phyloP scores from a whole-genome alignment of 2,888 invertebrate genomes.

The Caradrina clavipalpis region DNA sequence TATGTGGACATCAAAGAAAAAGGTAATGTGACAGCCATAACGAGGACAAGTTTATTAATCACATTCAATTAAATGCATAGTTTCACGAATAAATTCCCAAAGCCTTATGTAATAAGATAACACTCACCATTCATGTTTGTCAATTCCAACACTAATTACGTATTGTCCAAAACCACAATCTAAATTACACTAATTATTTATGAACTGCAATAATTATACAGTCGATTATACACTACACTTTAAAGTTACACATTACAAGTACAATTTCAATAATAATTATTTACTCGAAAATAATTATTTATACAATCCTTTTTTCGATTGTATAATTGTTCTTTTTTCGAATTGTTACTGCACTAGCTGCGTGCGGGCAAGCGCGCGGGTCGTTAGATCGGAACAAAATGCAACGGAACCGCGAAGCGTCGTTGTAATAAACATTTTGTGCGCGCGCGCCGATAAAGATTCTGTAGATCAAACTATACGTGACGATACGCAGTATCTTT shows the following conservation, averaged over 20 bases:
- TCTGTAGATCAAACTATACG: conserved; percentile 55
- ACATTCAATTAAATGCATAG: conserved; percentile 16
- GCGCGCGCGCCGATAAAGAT: conserved; percentile 53
- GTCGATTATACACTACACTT: conserved; percentile 50
- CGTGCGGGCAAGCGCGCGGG: conserved; percentile 66
- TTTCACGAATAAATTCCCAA: conserved; percentile 16
- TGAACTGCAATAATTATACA: conserved; percentile 26
- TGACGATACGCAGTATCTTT: conserved; percentile 51
- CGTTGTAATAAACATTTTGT: conserved; percentile 67
- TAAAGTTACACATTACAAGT: conserved; percentile 38
- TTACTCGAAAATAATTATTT: conserved; percentile 7
- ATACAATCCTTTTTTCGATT: conserved; percentile 12
- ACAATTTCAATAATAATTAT: conserved; percentile 2
- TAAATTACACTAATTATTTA: conserved; percentile 45
- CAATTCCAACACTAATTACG: conserved; percentile 57
- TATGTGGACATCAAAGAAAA: conserved; percentile 43
- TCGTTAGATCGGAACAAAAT: conserved; percentile 68
- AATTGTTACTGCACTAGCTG: conserved; percentile 47
- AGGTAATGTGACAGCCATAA: conserved; percentile 25
- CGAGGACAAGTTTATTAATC: conserved; percentile 31
- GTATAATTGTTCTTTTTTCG: conserved; percentile 5
- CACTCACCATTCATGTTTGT: conserved; percentile 62
- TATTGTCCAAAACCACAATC: conserved; percentile 52
- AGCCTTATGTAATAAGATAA: conserved; percentile 17
- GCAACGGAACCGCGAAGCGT: conserved; percentile 61